Percentiles rank a stretch among this genome's conserved stretches.
Evolutionary conservation across 2,888 invertebrate species (phyloP).

Genomic region (Rhagonycha fulva): DNA sequence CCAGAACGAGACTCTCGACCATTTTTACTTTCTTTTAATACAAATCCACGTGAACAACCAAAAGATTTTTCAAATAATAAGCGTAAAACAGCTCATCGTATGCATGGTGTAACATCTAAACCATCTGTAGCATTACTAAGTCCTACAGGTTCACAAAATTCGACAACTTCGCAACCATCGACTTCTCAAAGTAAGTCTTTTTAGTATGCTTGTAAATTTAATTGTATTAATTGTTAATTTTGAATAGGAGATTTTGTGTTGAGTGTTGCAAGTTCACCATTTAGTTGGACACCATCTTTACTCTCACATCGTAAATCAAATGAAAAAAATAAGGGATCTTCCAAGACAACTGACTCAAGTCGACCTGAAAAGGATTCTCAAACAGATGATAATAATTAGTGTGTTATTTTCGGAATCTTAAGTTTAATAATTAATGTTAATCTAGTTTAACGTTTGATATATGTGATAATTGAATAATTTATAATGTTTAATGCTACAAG

Average conservation of each 20-base stretch:
- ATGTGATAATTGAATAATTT: not conserved
- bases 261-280: slow-evolving; percentile 38
- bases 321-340: slow-evolving; percentile 38
- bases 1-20: slow-evolving; percentile 37
- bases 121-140: slow-evolving; percentile 18
- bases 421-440: not conserved
- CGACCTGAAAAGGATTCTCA: slow-evolving; percentile 49
- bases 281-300: slow-evolving; percentile 54
- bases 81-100: slow-evolving; percentile 14
- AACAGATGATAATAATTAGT: not conserved
- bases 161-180: slow-evolving; percentile 11
- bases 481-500: not conserved
- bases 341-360: slow-evolving; percentile 38
- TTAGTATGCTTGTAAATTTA: not conserved
- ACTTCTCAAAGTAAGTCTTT: slow-evolving; percentile 34
- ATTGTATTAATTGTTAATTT: slow-evolving; percentile 14
- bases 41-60: slow-evolving; percentile 49
- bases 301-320: slow-evolving; percentile 44
- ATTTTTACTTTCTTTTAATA: slow-evolving; percentile 49
- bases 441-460: not conserved
- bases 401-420: not conserved
- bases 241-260: not conserved
- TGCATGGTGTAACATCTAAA: slow-evolving; percentile 18
- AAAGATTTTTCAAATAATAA: slow-evolving; percentile 14
- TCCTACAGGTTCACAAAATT: slow-evolving; percentile 1